A percentile compares a stretch with the other conserved stretches of the same genome.
These are phyloP conservation scores for Himalopsyche anomala DNA, from an alignment of 2,888 invertebrate species.

Conservation along the genomic window DNA sequence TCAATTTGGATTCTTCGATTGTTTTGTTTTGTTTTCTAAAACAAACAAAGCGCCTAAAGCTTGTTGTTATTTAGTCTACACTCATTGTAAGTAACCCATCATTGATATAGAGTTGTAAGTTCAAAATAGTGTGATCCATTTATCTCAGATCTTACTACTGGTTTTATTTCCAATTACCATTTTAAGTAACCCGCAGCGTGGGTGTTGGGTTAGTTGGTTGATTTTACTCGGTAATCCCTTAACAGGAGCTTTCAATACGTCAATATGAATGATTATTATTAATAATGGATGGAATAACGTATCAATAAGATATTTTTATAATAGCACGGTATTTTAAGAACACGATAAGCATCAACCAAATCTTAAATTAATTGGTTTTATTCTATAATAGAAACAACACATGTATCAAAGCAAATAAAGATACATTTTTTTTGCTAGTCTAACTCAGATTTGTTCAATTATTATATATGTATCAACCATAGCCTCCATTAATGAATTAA, in stretches of 20 bases:
- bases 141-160: conserved; percentile 63
- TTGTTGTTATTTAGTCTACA: conserved; percentile 11
- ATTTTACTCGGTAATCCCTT: conserved; percentile 23
- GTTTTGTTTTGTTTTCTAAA: not conserved
- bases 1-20: not conserved
- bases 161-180: conserved; percentile 64
- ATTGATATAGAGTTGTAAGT: conserved; percentile 60
- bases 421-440: too few relatives aligned
- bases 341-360: too few relatives aligned
- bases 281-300: too few relatives aligned
- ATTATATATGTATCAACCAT: too few relatives aligned
- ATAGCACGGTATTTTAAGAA: too few relatives aligned
- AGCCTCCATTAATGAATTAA: too few relatives aligned
- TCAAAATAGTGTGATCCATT: conserved; percentile 45
- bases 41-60: conserved; percentile 30
- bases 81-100: not conserved
- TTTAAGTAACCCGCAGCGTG: conserved; percentile 48
- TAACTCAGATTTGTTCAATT: too few relatives aligned
- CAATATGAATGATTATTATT: too few relatives aligned
- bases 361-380: too few relatives aligned
- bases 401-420: too few relatives aligned
- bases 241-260: conserved; percentile 23
- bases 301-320: too few relatives aligned
- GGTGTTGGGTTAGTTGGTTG: conserved; percentile 38
- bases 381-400: too few relatives aligned